Evolutionary conservation across 2,113 vertebrate species (phyloP).

Genomic region (Myrmecophaga tridactyla): DNA sequence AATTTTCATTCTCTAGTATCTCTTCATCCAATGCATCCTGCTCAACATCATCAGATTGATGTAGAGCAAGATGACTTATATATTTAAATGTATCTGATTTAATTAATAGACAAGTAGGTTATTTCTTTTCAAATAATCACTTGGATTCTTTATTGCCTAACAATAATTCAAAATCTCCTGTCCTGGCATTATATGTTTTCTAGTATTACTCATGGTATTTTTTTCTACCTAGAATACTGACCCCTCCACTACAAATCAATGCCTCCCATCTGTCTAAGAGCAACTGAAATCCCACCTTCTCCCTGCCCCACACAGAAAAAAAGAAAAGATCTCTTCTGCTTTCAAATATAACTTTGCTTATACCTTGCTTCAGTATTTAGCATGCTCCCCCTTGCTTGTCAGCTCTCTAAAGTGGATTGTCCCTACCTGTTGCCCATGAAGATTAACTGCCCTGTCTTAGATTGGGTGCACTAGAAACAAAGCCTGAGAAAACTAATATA

Average conservation of each 20-base stretch:
- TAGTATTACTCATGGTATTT: background rate
- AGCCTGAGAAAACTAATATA: background rate
- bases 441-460: background rate
- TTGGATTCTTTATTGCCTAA: background rate
- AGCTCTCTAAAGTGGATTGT: background rate
- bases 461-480: background rate
- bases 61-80: no score
- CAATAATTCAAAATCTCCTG: background rate
- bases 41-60: background rate
- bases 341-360: background rate
- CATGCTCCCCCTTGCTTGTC: background rate
- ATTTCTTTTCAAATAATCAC: background rate
- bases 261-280: accelerated
- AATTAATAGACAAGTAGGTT: background rate
- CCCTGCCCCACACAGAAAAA: background rate
- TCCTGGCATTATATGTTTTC: accelerated
- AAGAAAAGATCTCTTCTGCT: background rate
- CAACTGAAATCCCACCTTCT: background rate
- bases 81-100: no score
- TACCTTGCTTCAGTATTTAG: background rate
- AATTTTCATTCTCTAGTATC: background rate
- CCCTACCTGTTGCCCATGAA: background rate
- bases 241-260: background rate
- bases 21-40: background rate
- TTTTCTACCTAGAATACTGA: background rate